phyloP scores from a whole-genome alignment of 2,888 invertebrate genomes.

The Eustalomyia histrio region DNA sequence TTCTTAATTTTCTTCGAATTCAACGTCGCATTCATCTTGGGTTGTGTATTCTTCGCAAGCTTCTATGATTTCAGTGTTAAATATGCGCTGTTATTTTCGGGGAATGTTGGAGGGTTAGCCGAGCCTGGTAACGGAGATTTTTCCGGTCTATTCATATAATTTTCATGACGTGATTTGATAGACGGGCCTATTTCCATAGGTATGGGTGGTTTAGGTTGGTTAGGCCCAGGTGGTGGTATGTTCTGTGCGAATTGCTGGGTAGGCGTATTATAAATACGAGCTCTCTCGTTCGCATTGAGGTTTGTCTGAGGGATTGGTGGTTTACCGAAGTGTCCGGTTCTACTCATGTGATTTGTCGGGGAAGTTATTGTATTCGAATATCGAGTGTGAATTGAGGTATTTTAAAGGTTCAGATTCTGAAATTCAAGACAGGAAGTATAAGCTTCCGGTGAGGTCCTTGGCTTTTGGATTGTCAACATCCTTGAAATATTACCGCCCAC shows the following conservation, averaged over 20 bases:
- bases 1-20: background rate
- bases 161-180: background rate
- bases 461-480: background rate
- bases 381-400: background rate
- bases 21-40: too few species aligned
- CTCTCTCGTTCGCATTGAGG: background rate
- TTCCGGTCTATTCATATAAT: constrained; percentile 32
- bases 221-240: background rate
- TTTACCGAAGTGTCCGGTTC: too few species aligned
- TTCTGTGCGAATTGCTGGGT: background rate
- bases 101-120: background rate
- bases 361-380: background rate
- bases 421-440: background rate
- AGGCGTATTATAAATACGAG: background rate
- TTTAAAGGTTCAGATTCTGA: background rate
- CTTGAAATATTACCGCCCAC: background rate
- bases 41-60: too few species aligned
- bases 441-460: background rate
- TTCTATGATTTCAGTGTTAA: background rate
- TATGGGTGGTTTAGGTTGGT: constrained; percentile 7
- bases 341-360: background rate
- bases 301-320: too few species aligned
- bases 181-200: constrained; percentile 29
- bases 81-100: background rate
- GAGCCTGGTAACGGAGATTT: background rate